Conservation (phyloP, 2,888 invertebrate species). For the Sphinx pinastri region DNA sequence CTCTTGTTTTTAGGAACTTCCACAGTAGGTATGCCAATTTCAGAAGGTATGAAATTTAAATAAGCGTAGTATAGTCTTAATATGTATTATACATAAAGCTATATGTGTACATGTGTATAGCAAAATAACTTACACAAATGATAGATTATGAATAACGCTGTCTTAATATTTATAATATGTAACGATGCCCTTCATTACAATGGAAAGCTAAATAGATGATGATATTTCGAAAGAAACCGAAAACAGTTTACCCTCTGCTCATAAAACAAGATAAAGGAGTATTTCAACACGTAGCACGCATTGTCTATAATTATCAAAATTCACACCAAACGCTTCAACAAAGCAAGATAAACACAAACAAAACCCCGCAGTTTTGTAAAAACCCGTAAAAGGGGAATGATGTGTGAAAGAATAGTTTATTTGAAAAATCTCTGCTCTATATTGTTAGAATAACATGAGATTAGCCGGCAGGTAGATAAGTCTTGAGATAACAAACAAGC, state of each 20-base stretch:
- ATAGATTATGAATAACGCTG: no score
- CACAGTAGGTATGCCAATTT: no score
- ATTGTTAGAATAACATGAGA: conserved; percentile 70
- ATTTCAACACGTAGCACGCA: background rate
- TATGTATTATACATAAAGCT: no score
- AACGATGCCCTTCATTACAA: no score
- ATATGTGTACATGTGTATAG: no score
- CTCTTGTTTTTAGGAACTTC: no score
- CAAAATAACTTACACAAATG: no score
- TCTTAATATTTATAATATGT: no score
- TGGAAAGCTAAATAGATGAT: background rate
- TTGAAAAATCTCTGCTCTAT: conserved; percentile 61
- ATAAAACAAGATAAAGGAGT: background rate
- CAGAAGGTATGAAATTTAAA: no score
- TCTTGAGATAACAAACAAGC: conserved; percentile 63
- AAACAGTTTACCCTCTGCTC: background rate
- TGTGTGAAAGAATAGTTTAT: conserved; percentile 36
- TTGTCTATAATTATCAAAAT: conserved; percentile 1
- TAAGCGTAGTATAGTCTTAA: no score
- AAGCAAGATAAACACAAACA: conserved; percentile 1
- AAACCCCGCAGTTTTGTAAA: conserved; percentile 38
- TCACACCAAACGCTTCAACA: conserved; percentile 2
- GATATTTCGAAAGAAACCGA: background rate
- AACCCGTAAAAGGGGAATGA: conserved; percentile 37
- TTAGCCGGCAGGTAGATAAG: conserved; percentile 66